Evolutionary conservation across 2,888 invertebrate genomes (phyloP), one percentile per base, ranked within the genome.

Genomic region (Osmoderma eremita): DNA sequence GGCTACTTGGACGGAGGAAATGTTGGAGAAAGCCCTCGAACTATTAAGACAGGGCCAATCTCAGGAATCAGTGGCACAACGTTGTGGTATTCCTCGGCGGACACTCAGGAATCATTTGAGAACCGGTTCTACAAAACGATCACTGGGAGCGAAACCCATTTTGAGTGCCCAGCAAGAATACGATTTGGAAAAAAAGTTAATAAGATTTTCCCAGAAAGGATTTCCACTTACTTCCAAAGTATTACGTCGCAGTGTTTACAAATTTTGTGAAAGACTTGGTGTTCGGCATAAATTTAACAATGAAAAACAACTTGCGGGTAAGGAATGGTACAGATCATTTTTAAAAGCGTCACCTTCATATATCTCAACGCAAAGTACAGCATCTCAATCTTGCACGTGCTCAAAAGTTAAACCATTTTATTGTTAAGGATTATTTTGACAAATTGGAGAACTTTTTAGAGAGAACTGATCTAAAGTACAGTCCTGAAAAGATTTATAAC

Each of bases 1-100:
- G 42, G 68, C 39, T 24, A 69, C 65, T 49, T 69, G 69, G 66
- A 68, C 41, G 4, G 48, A 53, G 48, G 70, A 68, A n/a, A 70
- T 68, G 63, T 68, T 66, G 70, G 50, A 54, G 17, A 63, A 68
- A 58, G 68, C 65, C 13, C 10, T 70, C 13, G 2, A 22, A 48
- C 42, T 70, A 12, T 42, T 65, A 24, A 68, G 42, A 48, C 18
- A 63, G 36, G 65, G 70, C 10, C 62, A 62, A 24, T 49, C 50
- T 18, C 68, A 68, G 56, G 39, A 39, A 63, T 51, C n/a, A 8
- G 65, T 65, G 24, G 67, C 51, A 61, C 12, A 50, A 22, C 41
- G 53, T 24, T 64, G 61, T 56, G 63, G 65, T 12, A 68, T 70
- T 56, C 65, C 67, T 12, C 62, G 70, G 18, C 41, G 36, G 12